Percentiles rank a stretch among this genome's conserved stretches.
Evolutionary conservation across 2,113 vertebrate genomes (phyloP).

Genomic region (Dipodomys ordii): DNA sequence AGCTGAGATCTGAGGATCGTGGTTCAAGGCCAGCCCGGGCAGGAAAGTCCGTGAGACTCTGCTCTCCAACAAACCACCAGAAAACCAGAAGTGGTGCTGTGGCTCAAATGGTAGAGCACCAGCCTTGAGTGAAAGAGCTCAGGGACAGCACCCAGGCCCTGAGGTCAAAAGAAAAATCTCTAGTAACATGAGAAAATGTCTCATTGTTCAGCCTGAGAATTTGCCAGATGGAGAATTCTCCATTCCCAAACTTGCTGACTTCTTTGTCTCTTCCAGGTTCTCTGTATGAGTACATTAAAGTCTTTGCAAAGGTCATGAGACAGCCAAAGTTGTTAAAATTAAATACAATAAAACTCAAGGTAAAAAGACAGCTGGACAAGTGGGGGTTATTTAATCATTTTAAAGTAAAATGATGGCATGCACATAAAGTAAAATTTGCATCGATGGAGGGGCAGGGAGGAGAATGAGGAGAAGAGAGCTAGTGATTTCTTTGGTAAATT

Average conservation of each 20-base stretch:
- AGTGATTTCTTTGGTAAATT: constrained; percentile 42
- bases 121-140: too few species aligned
- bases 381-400: constrained; percentile 21
- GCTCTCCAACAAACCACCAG: too few species aligned
- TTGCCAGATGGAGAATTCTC: not conserved
- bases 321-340: not conserved
- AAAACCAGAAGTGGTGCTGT: too few species aligned
- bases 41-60: too few species aligned
- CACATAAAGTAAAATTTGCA: constrained; percentile 55
- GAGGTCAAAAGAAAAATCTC: not conserved
- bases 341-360: not conserved
- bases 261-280: too few species aligned
- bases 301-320: constrained; percentile 37
- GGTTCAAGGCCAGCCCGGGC: too few species aligned
- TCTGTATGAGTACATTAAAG: too few species aligned
- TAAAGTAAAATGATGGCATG: not conserved
- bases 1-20: too few species aligned
- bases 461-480: not conserved
- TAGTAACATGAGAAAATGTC: not conserved
- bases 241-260: not conserved
- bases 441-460: constrained; percentile 47
- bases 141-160: too few species aligned
- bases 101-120: too few species aligned
- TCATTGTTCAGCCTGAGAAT: not conserved
- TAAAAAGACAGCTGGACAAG: constrained; percentile 41